Conservation (phyloP, 2,113 vertebrate species). For the Alectura lathami region DNA sequence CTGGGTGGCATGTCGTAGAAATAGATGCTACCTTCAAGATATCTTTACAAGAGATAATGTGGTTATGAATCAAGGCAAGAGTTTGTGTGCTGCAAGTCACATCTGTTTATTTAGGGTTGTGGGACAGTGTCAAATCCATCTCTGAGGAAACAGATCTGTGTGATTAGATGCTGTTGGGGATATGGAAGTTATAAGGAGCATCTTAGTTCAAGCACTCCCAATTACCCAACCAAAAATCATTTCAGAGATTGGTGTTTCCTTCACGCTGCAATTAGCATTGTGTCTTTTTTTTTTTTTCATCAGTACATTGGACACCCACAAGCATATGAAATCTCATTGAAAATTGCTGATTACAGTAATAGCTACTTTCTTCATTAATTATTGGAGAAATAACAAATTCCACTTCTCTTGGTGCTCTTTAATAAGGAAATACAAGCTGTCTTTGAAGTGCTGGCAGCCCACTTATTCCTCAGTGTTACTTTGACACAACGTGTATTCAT, state of each 20-base stretch:
- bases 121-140: neutral
- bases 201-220: neutral
- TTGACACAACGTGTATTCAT: slow-evolving; percentile 35
- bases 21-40: neutral
- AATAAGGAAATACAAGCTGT: slow-evolving; percentile 32
- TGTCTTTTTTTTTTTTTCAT: no score
- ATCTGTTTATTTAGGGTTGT: neutral
- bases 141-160: neutral
- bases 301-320: neutral
- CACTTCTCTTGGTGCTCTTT: neutral
- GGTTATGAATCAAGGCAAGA: neutral
- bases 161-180: neutral
- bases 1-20: neutral
- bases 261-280: neutral
- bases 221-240: slow-evolving; percentile 17
- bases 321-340: neutral
- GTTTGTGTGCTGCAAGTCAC: neutral
- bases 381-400: neutral
- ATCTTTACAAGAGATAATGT: neutral
- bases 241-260: neutral
- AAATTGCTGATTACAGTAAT: neutral
- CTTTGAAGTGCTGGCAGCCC: slow-evolving; percentile 45
- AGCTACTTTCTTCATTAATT: slow-evolving; percentile 26
- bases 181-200: neutral
- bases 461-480: slow-evolving; percentile 44